These are phyloP conservation scores for Cyanoramphus novaezelandiae DNA, from an alignment of 2,113 vertebrate genomes.

Conservation along the genomic window DNA sequence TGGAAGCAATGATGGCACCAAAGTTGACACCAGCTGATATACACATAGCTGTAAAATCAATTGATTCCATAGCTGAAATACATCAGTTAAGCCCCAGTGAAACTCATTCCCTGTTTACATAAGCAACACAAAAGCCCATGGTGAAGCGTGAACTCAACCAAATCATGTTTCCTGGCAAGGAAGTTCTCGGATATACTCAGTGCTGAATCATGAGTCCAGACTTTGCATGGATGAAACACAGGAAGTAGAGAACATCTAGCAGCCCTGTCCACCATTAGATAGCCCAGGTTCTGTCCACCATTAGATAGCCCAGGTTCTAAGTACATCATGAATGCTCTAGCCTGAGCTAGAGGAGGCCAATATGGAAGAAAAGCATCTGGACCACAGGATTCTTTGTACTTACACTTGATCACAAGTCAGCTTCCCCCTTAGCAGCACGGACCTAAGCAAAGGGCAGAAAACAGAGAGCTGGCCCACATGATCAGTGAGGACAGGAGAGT, in stretches of 20 bases:
- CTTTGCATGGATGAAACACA: background rate
- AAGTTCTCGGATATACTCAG: background rate
- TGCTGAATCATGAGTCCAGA: background rate
- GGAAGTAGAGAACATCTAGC: conserved; percentile 7
- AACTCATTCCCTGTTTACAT: background rate
- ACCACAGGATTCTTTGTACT: conserved; percentile 35
- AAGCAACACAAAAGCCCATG: background rate
- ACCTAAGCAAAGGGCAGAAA: conserved; percentile 52
- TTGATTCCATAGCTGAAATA: background rate
- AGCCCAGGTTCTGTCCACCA: background rate
- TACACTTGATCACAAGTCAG: conserved; percentile 35
- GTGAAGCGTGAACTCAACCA: background rate
- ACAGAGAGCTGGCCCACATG: conserved; percentile 42
- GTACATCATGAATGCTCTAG: background rate
- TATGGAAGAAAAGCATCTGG: conserved; percentile 5
- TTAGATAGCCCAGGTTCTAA: background rate
- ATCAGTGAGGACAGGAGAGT: conserved; percentile 18
- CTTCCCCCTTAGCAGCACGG: conserved; percentile 19
- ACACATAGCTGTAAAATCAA: background rate
- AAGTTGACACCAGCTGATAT: background rate
- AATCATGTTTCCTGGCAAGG: background rate
- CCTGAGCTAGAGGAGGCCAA: background rate
- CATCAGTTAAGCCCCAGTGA: background rate
- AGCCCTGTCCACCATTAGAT: background rate
- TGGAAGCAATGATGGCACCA: background rate